Evolutionary conservation across 2,888 invertebrate species (phyloP), one percentile per base, ranked within the genome.

Genomic region (Eudasyphora cyanicolor): DNA sequence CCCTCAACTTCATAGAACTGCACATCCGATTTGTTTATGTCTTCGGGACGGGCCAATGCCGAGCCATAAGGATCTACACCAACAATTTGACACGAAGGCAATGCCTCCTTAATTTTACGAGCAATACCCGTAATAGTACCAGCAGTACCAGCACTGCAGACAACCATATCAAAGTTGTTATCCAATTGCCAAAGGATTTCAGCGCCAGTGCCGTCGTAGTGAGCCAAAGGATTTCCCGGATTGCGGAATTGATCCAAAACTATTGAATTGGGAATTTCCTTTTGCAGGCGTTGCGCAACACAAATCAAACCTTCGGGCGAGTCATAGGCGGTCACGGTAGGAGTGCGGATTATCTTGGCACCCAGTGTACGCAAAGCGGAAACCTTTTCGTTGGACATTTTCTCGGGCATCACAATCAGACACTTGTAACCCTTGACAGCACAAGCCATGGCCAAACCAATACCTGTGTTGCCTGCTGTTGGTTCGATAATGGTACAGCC

Each of bases 381-480:
- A 2, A 98, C 98, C 93, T 99, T 99, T 92, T 99, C 99, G 91
- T 97, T 96, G 35, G 99, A 99, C 99, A 99, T 99, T 93, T 99
- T 99, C 91, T 98, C 98, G 0, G 99, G 99, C 96, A 99, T 96
- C 0, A 99, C 98, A 90, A 99, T 99, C 75, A 99, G 95, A 92
- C 99, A 99, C 86, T 96, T 95, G 93, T 99, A 99, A 8, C 98
- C 90, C 93, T 90, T 89, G 3, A 98, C 97, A 64, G 99, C 98
- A 82, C 98, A 95, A 64, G 97, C 98, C 91, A 99, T 94, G 0
- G 99, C 99, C 85, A 99, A 92, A 12, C 99, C 99, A 91, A 99
- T 98, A 79, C 98, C 98, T 82, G 94, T 93, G 87, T 95, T 95
- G 5, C 94, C 94, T 17, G 99, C 99, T 0, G 99, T 98, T 0